These are phyloP conservation scores for Hycleus phaleratus DNA, from an alignment of 1,140 invertebrate species.

Conservation along the genomic window DNA sequence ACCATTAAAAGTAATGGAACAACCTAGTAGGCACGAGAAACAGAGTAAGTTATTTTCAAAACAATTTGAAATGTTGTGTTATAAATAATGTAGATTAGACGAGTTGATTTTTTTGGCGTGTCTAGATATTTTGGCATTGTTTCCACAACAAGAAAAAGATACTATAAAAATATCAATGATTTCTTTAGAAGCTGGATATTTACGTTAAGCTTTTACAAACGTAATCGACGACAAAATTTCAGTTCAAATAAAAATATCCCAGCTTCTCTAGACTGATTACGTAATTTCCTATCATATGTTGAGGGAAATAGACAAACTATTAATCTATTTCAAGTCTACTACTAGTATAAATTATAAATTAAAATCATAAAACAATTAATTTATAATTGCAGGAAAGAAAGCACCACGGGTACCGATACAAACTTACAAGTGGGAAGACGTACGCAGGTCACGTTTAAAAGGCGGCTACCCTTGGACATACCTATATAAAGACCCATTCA, in stretches of 20 bases:
- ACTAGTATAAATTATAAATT: not conserved
- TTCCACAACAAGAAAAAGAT: not conserved
- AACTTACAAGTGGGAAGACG: conserved; percentile 67
- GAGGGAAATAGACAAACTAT: not conserved
- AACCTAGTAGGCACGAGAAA: not conserved
- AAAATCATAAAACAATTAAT: not conserved
- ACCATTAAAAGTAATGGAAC: conserved; percentile 3
- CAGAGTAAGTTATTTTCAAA: conserved; percentile 1
- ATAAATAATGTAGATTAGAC: not conserved
- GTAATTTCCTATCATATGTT: not conserved
- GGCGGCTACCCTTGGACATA: conserved; percentile 67
- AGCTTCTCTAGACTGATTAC: not conserved
- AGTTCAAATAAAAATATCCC: not conserved
- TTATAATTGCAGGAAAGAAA: conserved; percentile 30
- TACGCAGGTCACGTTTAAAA: conserved; percentile 47
- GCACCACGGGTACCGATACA: conserved; percentile 53
- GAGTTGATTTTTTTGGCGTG: not conserved
- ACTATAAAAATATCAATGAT: no score
- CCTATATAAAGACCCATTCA: conserved; percentile 39
- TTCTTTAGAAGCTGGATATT: no score
- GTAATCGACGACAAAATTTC: not conserved
- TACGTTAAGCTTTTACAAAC: no score
- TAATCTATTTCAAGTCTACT: not conserved
- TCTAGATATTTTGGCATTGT: not conserved
- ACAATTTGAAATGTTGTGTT: not conserved